Conservation (phyloP, 2,797 vertebrate species). For the Podarcis lilfordi region DNA sequence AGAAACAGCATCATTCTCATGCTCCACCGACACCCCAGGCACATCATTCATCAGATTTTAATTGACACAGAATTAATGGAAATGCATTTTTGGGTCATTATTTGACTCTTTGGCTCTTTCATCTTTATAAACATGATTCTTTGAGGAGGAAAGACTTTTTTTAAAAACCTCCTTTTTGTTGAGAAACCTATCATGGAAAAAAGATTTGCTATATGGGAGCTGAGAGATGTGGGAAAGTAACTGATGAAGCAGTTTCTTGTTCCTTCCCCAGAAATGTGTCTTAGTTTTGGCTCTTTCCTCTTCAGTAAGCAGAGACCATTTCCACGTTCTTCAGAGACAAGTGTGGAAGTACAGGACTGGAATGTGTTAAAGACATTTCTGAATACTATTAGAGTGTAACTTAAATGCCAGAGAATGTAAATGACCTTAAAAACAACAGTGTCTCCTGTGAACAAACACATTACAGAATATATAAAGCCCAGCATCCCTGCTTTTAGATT, state of each 20-base stretch:
- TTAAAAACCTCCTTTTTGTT: slow-evolving; percentile 73
- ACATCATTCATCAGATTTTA: slow-evolving; percentile 66
- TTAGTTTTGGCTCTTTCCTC: slow-evolving; percentile 79
- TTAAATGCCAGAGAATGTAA: slow-evolving; percentile 79
- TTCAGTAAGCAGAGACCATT: slow-evolving; percentile 74
- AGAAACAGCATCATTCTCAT: slow-evolving; percentile 73
- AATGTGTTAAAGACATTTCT: slow-evolving; percentile 74
- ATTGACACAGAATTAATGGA: slow-evolving; percentile 73
- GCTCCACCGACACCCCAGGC: slow-evolving; percentile 63
- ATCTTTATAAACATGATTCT: slow-evolving; percentile 67
- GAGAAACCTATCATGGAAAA: slow-evolving; percentile 76
- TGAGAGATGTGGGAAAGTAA: slow-evolving; percentile 72
- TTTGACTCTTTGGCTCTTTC: slow-evolving; percentile 70
- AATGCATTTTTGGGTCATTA: slow-evolving; percentile 78
- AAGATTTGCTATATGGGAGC: slow-evolving; percentile 75
- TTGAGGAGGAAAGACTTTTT: slow-evolving; percentile 69
- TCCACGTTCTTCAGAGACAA: slow-evolving; percentile 72
- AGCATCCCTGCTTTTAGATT: slow-evolving; percentile 54
- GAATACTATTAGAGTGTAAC: slow-evolving; percentile 74
- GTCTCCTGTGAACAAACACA: slow-evolving; percentile 68
- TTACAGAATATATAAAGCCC: slow-evolving; percentile 33
- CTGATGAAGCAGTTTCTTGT: slow-evolving; percentile 76
- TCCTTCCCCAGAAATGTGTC: slow-evolving; percentile 75
- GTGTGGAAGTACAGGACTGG: slow-evolving; percentile 72
- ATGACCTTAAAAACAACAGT: slow-evolving; percentile 72